Base-by-base conservation (phyloP, 2,797 vertebrate genomes). In the Spatula clypeata region DNA sequence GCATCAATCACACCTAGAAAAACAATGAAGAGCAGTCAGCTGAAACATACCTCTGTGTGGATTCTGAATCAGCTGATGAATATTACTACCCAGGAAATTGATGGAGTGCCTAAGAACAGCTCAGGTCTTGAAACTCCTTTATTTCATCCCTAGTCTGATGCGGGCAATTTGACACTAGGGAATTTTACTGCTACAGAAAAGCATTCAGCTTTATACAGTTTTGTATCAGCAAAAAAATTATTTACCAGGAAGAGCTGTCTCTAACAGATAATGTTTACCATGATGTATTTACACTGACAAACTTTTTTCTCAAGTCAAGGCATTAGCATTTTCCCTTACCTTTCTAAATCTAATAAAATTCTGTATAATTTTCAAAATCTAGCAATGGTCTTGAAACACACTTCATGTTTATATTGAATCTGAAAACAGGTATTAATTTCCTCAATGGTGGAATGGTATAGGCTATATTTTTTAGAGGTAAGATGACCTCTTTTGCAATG, bases 1-100 rank as follows among this genome's bases (percentile, higher is more conserved):
- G 81, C 44, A 70, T 65, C 74, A 89, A 82, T 72, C 75, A 93
- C 36, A 82, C 90, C 70, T 95, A 62, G 58, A 86, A 94, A 94
- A 61, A 51, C 54, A 94, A 45, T 20, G 66, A 72, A 80, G 38
- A 93, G 73, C 62, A 86, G 71, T 70, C 66, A 94, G 81, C 45
- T 86, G 80, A 96, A 66, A 92, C 8, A 26, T 62, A 89, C 34
- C 93, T 82, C 65, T 84, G 47, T 69, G 84, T 83, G 83, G 65
- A 88, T 26, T 91, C n/a, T 84, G 65, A 81, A 62, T 76, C 38
- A 91, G 66, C 29, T 91, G 79, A 64, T 55, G 44, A 74, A 32
- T 66, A 79, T 60, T 74, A 69, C 13, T 74, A 75, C 4, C n/a
- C 58, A 90, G 42, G 55, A 95, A 92, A 49, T 42, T 34, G 73